A percentile compares a stretch with the other conserved stretches of the same genome.
Evolutionary conservation across 2,888 invertebrate genomes (phyloP).

Genomic region (Drosophila anomalata): DNA sequence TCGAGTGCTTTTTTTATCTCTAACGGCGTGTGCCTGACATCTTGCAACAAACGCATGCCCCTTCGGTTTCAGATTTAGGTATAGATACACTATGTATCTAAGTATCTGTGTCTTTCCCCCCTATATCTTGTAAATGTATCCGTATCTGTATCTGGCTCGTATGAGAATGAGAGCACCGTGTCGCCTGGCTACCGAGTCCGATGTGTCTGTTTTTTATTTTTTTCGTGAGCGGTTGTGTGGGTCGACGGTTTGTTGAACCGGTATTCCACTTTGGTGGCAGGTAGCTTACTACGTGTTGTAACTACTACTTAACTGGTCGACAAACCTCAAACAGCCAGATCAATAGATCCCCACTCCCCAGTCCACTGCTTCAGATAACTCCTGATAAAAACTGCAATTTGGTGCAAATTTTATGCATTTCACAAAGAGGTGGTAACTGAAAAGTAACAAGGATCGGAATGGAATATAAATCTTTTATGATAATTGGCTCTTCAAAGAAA

Average conservation of each 20-base stretch:
- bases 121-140: slow-evolving; percentile 21
- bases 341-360: slow-evolving; percentile 15
- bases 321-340: slow-evolving; percentile 15
- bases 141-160: slow-evolving; percentile 6
- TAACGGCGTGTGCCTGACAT: slow-evolving; percentile 47
- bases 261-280: slow-evolving; percentile 55
- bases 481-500: neutral
- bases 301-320: slow-evolving; percentile 48
- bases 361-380: slow-evolving; percentile 11
- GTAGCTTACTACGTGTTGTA: slow-evolving; percentile 60
- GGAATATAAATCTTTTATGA: slow-evolving; percentile 4
- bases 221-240: slow-evolving; percentile 38
- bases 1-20: slow-evolving; percentile 9
- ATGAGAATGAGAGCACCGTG: slow-evolving; percentile 71
- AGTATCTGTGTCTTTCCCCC: slow-evolving; percentile 10
- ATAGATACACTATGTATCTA: slow-evolving; percentile 20
- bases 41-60: slow-evolving; percentile 44
- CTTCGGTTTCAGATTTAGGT: slow-evolving; percentile 11
- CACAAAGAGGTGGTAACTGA: slow-evolving; percentile 16
- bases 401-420: neutral
- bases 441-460: neutral
- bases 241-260: slow-evolving; percentile 56
- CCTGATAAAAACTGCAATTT: slow-evolving; percentile 21
- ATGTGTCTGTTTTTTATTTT: slow-evolving; percentile 9
- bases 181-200: slow-evolving; percentile 31